Conservation (phyloP, 2,888 invertebrate genomes). For the Anoplius nigerrimus region DNA sequence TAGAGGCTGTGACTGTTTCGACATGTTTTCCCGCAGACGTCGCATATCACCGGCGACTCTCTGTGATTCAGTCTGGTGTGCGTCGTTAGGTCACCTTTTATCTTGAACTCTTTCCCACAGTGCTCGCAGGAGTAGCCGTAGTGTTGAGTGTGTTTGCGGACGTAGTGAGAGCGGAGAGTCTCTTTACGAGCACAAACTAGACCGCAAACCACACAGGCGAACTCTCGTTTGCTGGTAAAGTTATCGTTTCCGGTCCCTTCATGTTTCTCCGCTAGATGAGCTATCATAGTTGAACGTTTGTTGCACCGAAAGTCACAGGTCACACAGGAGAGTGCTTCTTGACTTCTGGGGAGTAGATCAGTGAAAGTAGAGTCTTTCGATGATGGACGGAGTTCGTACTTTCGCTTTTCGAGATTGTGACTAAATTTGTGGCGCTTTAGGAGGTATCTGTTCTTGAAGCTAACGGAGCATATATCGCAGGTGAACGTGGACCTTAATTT, state of each 20-base stretch:
- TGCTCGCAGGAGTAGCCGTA: constrained; percentile 59
- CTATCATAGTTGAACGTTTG: constrained; percentile 41
- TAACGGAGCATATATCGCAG: constrained; percentile 28
- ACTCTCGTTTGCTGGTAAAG: constrained; percentile 39
- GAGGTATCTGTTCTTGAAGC: constrained; percentile 26
- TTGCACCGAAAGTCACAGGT: constrained; percentile 44
- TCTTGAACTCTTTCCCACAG: constrained; percentile 63
- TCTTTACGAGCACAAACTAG: constrained; percentile 46
- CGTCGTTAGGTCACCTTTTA: constrained; percentile 58
- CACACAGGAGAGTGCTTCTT: constrained; percentile 28
- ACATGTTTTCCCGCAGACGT: constrained; percentile 53
- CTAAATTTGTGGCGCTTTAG: constrained; percentile 19
- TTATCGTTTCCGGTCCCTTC: constrained; percentile 18
- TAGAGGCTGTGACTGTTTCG: constrained; percentile 48
- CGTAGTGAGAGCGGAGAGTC: constrained; percentile 40
- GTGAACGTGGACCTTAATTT: background rate
- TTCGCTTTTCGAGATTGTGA: constrained; percentile 13
- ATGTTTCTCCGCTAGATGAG: constrained; percentile 42
- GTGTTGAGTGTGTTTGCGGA: constrained; percentile 60
- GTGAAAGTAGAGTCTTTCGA: background rate
- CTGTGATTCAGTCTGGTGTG: constrained; percentile 54
- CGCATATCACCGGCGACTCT: constrained; percentile 54
- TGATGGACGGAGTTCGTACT: background rate
- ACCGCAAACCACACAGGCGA: constrained; percentile 52
- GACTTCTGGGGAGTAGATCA: constrained; percentile 16